Base-by-base conservation (phyloP, 2,888 invertebrate genomes). In the Caenorhabditis plicata region DNA sequence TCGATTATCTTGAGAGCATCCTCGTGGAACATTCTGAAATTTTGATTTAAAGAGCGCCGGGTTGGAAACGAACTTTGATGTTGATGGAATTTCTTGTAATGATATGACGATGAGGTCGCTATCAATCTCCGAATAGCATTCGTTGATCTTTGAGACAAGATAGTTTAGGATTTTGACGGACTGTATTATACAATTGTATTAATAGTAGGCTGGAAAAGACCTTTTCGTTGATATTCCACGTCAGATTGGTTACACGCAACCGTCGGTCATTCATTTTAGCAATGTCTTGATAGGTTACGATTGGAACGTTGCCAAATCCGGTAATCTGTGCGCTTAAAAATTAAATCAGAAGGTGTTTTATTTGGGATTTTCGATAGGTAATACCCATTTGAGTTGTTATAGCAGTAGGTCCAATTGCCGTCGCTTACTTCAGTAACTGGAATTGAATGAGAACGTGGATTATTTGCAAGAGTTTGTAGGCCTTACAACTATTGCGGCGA, bases 171-270 rank as follows among this genome's bases (percentile, higher is more conserved):
- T 54, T 27, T 64, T 64, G 1, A 40, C 62, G 2, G 41, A 61
- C 54, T n/a, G n/a, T n/a, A n/a, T n/a, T n/a, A n/a, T n/a, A n/a
- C n/a, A n/a, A n/a, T n/a, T n/a, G n/a, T n/a, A n/a, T n/a, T n/a
- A n/a, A n/a, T n/a, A n/a, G n/a, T n/a, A n/a, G n/a, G n/a, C n/a
- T n/a, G n/a, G n/a, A n/a, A n/a, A n/a, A n/a, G n/a, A n/a, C n/a
- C n/a, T 75, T 75, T 22, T 70, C 67, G 39, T 72, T 71, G 33
- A 77, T 68, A 60, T 77, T 77, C 77, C 77, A 77, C 8, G 76
- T 77, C 13, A 77, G 35, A 9, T 47, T 40, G 22, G 57, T 50
- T 3, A 64, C 23, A 13, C 52, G 48, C 9, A 69, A 36, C 29
- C 56, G 46, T 22, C 58, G 33, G 23, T 69, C 64, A 11, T 50